These are phyloP conservation scores for Gymnogyps californianus DNA, from an alignment of 2,113 vertebrate genomes.

Conservation along the genomic window DNA sequence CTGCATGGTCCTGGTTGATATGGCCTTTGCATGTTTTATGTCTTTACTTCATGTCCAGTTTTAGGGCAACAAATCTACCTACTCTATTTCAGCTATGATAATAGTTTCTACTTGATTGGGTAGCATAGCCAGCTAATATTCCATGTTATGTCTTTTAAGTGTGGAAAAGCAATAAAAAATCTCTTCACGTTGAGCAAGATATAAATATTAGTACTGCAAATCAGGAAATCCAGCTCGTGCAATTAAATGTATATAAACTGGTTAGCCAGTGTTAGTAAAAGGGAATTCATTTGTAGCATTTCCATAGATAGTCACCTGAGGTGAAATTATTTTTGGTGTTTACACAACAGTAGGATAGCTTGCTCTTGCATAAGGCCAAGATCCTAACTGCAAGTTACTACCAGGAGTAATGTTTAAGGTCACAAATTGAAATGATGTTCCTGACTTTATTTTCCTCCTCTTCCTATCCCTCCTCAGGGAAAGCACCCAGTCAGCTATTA, in stretches of 20 bases:
- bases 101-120: neutral
- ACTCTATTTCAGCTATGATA: neutral
- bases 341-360: neutral
- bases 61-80: neutral
- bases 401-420: neutral
- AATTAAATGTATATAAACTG: neutral
- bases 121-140: neutral
- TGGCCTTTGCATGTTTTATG: neutral
- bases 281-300: neutral
- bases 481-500: neutral
- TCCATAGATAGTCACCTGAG: neutral
- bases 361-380: neutral
- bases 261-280: neutral
- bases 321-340: neutral
- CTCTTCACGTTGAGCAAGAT: neutral
- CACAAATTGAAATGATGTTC: neutral
- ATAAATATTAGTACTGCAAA: neutral
- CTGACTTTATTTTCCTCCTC: neutral
- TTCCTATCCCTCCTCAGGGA: neutral
- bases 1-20: neutral
- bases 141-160: neutral
- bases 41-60: neutral
- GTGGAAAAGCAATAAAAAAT: neutral
- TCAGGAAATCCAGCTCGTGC: neutral
- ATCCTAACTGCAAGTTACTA: neutral